Conservation (phyloP, 2,888 invertebrate species). For the Machimus rusticus region DNA sequence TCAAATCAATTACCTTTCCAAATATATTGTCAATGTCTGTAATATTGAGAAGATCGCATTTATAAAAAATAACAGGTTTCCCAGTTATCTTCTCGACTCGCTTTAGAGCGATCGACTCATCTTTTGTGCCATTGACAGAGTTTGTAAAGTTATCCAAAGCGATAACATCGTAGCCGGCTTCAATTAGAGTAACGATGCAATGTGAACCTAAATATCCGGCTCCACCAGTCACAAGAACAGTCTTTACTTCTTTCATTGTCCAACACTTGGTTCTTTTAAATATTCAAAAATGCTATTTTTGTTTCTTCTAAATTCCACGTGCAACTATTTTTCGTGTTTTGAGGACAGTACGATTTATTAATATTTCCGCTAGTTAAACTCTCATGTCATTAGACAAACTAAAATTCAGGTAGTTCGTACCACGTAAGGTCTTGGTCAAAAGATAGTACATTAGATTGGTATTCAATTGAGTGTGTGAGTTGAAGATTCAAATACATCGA, state of each 20-base stretch:
- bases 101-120: constrained; percentile 71
- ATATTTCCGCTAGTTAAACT: not conserved
- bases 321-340: not conserved
- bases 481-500: not conserved
- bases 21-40: constrained; percentile 74
- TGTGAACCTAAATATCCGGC: constrained; percentile 92
- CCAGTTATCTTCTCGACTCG: constrained; percentile 82
- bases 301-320: not conserved
- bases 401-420: not conserved
- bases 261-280: not conserved
- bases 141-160: constrained; percentile 90
- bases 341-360: not conserved
- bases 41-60: constrained; percentile 76
- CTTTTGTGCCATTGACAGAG: constrained; percentile 73
- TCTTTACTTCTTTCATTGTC: constrained; percentile 5
- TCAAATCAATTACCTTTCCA: constrained; percentile 66
- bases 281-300: not conserved
- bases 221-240: constrained; percentile 36
- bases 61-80: constrained; percentile 73
- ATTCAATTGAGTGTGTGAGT: not conserved
- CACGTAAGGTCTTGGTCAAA: not conserved
- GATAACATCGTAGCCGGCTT: constrained; percentile 77
- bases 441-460: not conserved
- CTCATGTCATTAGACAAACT: not conserved
- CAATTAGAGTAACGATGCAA: constrained; percentile 81